Conservation (phyloP, 2,797 vertebrate species). For the Gobionotothen gibberifrons region DNA sequence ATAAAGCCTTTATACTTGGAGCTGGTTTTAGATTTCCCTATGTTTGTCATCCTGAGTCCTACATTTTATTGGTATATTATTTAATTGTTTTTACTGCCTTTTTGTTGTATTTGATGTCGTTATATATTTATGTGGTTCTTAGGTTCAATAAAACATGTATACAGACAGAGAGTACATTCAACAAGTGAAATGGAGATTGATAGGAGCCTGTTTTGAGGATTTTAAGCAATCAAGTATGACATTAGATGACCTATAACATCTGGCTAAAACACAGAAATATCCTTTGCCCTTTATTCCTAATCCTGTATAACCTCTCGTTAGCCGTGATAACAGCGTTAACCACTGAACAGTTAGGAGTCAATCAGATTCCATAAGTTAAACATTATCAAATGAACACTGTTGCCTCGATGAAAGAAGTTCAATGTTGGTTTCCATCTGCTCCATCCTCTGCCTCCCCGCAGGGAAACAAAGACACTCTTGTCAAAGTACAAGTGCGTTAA, state of each 20-base stretch:
- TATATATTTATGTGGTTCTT: neutral
- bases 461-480: conserved; percentile 21
- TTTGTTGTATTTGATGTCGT: no score
- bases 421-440: conserved; percentile 6
- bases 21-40: no score
- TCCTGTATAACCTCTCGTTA: conserved; percentile 9
- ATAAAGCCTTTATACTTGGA: no score
- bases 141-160: neutral
- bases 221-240: neutral
- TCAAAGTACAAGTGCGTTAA: conserved; percentile 6
- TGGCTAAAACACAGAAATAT: neutral
- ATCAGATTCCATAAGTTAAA: conserved; percentile 7
- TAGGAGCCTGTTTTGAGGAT: neutral
- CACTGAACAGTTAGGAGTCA: conserved; percentile 1
- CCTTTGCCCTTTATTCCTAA: conserved; percentile 5
- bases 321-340: neutral
- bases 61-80: no score
- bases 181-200: neutral
- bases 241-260: neutral
- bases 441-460: conserved; percentile 14
- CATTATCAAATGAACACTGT: conserved; percentile 20
- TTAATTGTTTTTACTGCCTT: no score
- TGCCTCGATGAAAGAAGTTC: neutral
- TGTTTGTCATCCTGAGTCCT: no score
- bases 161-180: neutral